Conservation (phyloP, 2,113 vertebrate genomes). For the rat (Rattus norvegicus) region GRCr8 NC_086030.1:51226001-51226500, state of each 20-base stretch:
- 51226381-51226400: background rate
- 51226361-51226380: background rate
- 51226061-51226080: background rate
- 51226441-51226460: background rate
- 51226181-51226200: background rate
- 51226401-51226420: background rate
- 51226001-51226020: background rate
- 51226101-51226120: constrained; percentile 2
- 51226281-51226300: background rate
- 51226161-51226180: background rate
- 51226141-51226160: background rate
- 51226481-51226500: background rate
- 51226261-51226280: background rate
- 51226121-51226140: background rate
- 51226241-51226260: background rate
- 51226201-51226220: background rate
- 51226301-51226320: background rate
- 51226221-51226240: background rate
- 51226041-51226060: background rate
- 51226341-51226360: background rate
- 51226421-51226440: background rate
- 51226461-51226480: background rate
- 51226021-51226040: background rate
- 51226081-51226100: background rate
- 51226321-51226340: background rate